Percentiles rank a stretch among this genome's conserved stretches.
Evolutionary conservation across 2,888 invertebrate genomes (phyloP).

Genomic region (Callinectes sapidus): DNA sequence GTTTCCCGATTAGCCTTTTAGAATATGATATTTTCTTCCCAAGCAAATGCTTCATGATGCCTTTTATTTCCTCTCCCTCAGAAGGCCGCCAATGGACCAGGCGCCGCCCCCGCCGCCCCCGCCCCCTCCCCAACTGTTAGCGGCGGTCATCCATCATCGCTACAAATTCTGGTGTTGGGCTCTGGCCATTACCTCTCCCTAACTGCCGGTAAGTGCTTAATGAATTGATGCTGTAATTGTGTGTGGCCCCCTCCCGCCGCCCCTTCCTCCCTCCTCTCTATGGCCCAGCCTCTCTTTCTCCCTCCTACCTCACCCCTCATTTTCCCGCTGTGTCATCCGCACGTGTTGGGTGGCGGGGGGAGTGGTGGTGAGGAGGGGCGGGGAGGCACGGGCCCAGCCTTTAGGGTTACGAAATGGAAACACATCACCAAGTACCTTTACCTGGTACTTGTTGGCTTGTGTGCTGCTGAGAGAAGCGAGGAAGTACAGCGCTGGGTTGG

Average conservation of each 20-base stretch:
- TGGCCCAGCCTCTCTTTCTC: not conserved
- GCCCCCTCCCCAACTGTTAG: not conserved
- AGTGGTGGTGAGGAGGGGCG: not conserved
- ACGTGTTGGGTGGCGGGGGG: conserved; percentile 34
- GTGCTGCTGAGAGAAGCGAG: not conserved
- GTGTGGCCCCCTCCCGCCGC: not conserved
- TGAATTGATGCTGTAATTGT: conserved; percentile 65
- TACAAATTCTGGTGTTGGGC: conserved; percentile 21
- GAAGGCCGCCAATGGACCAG: not conserved
- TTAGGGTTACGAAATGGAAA: conserved; percentile 33
- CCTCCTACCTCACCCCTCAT: conserved; percentile 18
- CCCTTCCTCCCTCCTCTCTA: not conserved
- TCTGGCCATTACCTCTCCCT: conserved; percentile 48
- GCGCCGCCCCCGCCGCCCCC: not conserved
- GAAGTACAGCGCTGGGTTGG: not conserved
- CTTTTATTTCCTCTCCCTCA: conserved; percentile 19
- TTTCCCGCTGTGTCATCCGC: conserved; percentile 43
- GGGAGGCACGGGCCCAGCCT: not conserved
- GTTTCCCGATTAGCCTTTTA: not conserved
- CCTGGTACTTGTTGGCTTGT: not conserved
- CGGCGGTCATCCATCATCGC: conserved; percentile 42
- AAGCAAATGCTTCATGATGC: conserved; percentile 5
- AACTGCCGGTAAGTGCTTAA: conserved; percentile 56
- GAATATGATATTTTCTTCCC: conserved; percentile 34
- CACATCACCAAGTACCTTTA: not conserved